phyloP scores from a whole-genome alignment of 2,797 vertebrate genomes.

The Iguana delicatissima region DNA sequence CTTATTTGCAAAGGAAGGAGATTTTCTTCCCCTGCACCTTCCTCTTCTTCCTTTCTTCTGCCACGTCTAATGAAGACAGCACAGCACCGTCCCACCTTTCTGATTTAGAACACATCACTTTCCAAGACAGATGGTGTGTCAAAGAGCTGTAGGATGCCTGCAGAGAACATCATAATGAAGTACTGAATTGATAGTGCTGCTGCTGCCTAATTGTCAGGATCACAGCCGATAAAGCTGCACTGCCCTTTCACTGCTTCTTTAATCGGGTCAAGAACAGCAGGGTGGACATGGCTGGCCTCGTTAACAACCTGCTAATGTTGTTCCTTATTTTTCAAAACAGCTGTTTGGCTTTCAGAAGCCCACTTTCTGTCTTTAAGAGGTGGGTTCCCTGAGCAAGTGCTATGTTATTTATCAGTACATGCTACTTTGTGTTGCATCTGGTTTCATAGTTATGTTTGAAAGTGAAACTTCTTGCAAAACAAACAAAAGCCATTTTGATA shows the following conservation, averaged over 20 bases:
- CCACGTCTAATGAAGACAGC: slow-evolving; percentile 52
- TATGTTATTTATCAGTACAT: slow-evolving; percentile 39
- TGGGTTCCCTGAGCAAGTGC: slow-evolving; percentile 71
- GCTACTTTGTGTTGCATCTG: slow-evolving; percentile 17
- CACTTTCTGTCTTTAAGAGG: slow-evolving; percentile 86
- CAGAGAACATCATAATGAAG: slow-evolving; percentile 75
- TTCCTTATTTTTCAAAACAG: slow-evolving; percentile 82
- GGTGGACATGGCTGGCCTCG: slow-evolving; percentile 82
- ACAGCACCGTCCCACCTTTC: slow-evolving; percentile 50
- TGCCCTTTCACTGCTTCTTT: slow-evolving; percentile 62
- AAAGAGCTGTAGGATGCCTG: slow-evolving; percentile 65
- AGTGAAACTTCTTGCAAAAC: slow-evolving; percentile 14
- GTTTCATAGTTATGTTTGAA: slow-evolving; percentile 29
- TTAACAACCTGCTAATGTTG: slow-evolving; percentile 79
- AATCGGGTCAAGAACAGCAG: slow-evolving; percentile 69
- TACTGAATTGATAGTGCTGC: slow-evolving; percentile 72
- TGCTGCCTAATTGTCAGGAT: slow-evolving; percentile 64
- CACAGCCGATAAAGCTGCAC: slow-evolving; percentile 62
- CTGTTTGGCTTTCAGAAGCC: slow-evolving; percentile 79
- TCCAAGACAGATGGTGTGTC: slow-evolving; percentile 71
- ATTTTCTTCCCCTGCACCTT: not conserved
- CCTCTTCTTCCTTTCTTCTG: slow-evolving; percentile 23
- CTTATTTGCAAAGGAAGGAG: slow-evolving; percentile 29
- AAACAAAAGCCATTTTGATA: slow-evolving; percentile 23
- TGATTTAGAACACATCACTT: slow-evolving; percentile 57